Evolutionary conservation across 2,113 vertebrate species (phyloP).

Genomic region (Protomyctophum bolini): DNA sequence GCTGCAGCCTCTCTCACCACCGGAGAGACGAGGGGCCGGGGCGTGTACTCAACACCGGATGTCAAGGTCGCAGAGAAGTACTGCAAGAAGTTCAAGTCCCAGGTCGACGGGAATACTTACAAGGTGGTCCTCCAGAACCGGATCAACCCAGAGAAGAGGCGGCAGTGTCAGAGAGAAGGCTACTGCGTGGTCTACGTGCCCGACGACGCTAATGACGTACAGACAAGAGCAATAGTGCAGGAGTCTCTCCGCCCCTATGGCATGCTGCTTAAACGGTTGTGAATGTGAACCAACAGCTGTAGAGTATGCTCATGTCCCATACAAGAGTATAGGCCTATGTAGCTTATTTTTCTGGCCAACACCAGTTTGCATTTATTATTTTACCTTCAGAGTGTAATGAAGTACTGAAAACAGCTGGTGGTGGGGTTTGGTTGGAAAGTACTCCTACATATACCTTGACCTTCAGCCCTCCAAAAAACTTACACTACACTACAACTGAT

Average conservation of each 20-base stretch:
- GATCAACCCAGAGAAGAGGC: slow-evolving; percentile 60
- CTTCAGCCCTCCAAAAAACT: too few species aligned
- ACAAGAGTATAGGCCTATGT: too few species aligned
- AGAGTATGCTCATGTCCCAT: too few species aligned
- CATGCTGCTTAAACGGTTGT: slow-evolving; percentile 61
- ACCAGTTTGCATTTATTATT: too few species aligned
- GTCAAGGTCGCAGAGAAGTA: slow-evolving; percentile 46
- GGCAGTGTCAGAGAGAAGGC: slow-evolving; percentile 13
- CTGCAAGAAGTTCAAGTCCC: slow-evolving; percentile 63
- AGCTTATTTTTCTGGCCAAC: too few species aligned
- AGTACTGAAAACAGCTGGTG: too few species aligned
- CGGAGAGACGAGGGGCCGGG: slow-evolving; percentile 33
- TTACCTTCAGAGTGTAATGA: too few species aligned
- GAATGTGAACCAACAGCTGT: slow-evolving; percentile 22
- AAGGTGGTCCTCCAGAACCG: slow-evolving; percentile 74
- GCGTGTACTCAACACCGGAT: slow-evolving; percentile 70
- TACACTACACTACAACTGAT: too few species aligned
- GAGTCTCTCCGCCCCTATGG: slow-evolving; percentile 67
- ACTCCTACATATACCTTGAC: too few species aligned
- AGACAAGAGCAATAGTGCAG: slow-evolving; percentile 56
- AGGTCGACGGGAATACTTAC: slow-evolving; percentile 60
- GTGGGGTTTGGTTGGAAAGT: too few species aligned
- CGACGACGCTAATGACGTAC: slow-evolving; percentile 3
- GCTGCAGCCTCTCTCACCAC: background rate
- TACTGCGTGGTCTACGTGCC: slow-evolving; percentile 71